Base-by-base conservation (phyloP, 2,888 invertebrate species). In the Lasioglossum villosulum region DNA sequence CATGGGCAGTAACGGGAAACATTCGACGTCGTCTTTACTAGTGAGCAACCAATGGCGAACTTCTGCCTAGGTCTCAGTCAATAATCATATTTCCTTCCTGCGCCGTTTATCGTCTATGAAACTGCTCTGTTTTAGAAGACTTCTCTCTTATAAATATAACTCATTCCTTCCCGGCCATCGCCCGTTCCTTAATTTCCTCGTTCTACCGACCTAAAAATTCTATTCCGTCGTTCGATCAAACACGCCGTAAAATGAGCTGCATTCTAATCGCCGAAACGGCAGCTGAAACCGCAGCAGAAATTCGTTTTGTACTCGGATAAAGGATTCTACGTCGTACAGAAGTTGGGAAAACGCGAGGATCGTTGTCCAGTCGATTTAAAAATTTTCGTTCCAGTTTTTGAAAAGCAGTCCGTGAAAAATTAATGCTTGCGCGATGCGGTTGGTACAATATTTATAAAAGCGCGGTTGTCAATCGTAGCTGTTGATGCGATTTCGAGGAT, bases 1-100 rank as follows among this genome's bases (percentile, higher is more conserved):
- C 81, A 87, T 85, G 79, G 83, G 76, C 52, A 77, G 83, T 87
- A 83, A 88, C 78, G 68, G 73, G 74, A 87, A 81, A 80, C 79
- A 87, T 82, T 82, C 72, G 71, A 27, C 56, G 72, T 75, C 72
- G 70, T n/a, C 68, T 84, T 84, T 82, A 87, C 71, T 79, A 74
- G 88, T 82, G 34, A 42, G 52, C 78, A 63, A 72, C 68, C 87
- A 84, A 82, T 80, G 77, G 82, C 71, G 73, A 86, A 86, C 80
- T 79, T 75, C 34, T 75, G 68, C 70, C 37, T 68, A 48, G 77
- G 81, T 72, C 75, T 23, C 42, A 80, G 78, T 74, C 86, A 76
- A 84, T 82, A 82, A 63, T 73, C 82, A 70, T 86, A 86, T 87
- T 87, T 88, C 77, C 71, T 72, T 52, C 37, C 42, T 23, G 59